Conservation (phyloP, 2,797 vertebrate species). For the Leuciscus waleckii region DNA sequence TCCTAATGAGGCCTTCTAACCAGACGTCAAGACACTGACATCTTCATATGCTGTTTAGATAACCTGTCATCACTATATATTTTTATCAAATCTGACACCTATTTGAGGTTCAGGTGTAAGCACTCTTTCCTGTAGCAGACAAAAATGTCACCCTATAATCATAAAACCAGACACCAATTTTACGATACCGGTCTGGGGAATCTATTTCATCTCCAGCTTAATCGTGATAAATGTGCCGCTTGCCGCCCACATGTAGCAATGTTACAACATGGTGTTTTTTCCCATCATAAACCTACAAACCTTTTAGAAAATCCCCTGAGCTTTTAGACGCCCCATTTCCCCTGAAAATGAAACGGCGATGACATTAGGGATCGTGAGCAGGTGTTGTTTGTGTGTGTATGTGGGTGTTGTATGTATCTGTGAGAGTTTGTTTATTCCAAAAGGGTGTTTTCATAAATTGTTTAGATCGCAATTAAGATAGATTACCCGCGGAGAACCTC, state of each 20-base stretch:
- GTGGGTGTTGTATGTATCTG: constrained; percentile 11
- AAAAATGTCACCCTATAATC: constrained; percentile 28
- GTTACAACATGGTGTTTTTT: not conserved
- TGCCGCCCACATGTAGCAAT: not conserved
- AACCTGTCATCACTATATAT: constrained; percentile 1
- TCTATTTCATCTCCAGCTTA: constrained; percentile 14
- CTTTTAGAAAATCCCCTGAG: constrained; percentile 32
- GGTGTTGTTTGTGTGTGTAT: constrained; percentile 19
- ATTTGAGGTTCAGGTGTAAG: constrained; percentile 8
- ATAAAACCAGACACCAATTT: constrained; percentile 26
- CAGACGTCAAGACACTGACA: not conserved
- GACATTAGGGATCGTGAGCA: not conserved
- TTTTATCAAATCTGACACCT: constrained; percentile 30
- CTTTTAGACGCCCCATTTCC: constrained; percentile 8
- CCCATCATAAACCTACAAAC: constrained; percentile 17
- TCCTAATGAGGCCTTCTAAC: not conserved
- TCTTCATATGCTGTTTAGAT: constrained; percentile 7
- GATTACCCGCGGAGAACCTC: constrained; percentile 58
- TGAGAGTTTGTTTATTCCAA: constrained; percentile 15
- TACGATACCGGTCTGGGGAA: not conserved
- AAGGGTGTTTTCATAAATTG: constrained; percentile 40
- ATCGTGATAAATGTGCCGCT: not conserved
- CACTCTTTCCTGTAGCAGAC: constrained; percentile 10
- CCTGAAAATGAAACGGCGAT: not conserved
- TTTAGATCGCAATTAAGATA: constrained; percentile 61